These are phyloP conservation scores for Formica aserva DNA, from an alignment of 2,888 invertebrate species.

Conservation along the genomic window DNA sequence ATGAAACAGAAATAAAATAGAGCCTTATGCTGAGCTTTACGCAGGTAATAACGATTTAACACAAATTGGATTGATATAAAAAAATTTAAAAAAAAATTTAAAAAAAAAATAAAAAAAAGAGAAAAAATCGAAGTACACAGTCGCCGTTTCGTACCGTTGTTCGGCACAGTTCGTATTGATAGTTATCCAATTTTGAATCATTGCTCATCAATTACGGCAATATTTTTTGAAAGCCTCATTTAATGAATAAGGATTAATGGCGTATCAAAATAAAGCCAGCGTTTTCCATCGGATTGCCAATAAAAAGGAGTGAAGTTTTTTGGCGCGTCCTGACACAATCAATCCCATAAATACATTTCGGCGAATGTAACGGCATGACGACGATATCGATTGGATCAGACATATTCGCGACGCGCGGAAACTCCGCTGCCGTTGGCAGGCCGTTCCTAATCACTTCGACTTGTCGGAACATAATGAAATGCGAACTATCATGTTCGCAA, in stretches of 20 bases:
- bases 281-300: conserved; percentile 10
- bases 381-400: conserved; percentile 62
- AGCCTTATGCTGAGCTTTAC: not conserved
- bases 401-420: conserved; percentile 36
- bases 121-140: not conserved
- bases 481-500: conserved; percentile 22
- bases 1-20: conserved; percentile 6
- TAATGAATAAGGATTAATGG: conserved; percentile 38
- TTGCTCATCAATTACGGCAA: conserved; percentile 35
- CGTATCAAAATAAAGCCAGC: conserved; percentile 2
- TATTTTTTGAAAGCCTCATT: conserved; percentile 38
- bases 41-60: conserved; percentile 7
- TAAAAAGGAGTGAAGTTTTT: conserved; percentile 32
- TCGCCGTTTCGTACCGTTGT: not conserved
- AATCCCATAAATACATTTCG: conserved; percentile 20
- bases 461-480: conserved; percentile 33
- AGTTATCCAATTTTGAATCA: conserved; percentile 1
- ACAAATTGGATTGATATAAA: conserved; percentile 24
- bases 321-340: not conserved
- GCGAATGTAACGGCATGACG: conserved; percentile 23
- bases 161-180: not conserved
- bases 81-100: not conserved
- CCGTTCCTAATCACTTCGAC: conserved; percentile 56
- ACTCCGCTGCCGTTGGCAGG: conserved; percentile 52
- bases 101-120: no score